Conservation (phyloP, 2,113 vertebrate species). For the Scomber scombrus region DNA sequence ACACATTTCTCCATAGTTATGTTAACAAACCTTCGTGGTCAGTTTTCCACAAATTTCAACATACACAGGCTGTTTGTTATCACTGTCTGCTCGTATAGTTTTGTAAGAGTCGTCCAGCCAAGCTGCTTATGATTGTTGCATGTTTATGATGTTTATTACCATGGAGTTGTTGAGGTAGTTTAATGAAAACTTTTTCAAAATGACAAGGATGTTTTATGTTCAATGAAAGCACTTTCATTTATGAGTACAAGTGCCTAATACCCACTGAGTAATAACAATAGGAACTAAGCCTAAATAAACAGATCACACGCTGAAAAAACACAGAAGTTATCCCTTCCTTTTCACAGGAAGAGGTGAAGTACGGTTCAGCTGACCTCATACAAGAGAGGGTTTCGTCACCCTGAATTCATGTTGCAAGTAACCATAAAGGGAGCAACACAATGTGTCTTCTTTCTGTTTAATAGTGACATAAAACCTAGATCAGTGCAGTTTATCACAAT, state of each 20-base stretch:
- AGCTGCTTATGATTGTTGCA: slow-evolving; percentile 33
- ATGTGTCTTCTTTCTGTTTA: background rate
- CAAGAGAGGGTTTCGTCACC: background rate
- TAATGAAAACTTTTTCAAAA: background rate
- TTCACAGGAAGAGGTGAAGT: slow-evolving; percentile 13
- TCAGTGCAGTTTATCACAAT: slow-evolving; percentile 7
- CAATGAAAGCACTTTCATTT: background rate
- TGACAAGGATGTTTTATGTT: background rate
- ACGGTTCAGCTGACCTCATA: background rate
- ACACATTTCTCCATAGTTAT: no score
- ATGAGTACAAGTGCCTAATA: slow-evolving; percentile 1
- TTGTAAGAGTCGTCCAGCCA: background rate
- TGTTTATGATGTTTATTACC: slow-evolving; percentile 36
- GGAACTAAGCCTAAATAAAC: slow-evolving; percentile 15
- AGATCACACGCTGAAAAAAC: slow-evolving; percentile 2
- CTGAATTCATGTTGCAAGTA: background rate
- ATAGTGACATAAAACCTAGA: background rate
- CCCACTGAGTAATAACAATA: background rate
- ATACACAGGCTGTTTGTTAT: slow-evolving; percentile 4
- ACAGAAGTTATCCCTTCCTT: background rate
- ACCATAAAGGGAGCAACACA: background rate
- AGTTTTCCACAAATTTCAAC: slow-evolving; percentile 18
- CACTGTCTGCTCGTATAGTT: background rate
- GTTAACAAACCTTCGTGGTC: background rate
- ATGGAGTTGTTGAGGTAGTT: slow-evolving; percentile 1